Conservation (phyloP, 2,888 invertebrate genomes). For the Morpho helenor region DNA sequence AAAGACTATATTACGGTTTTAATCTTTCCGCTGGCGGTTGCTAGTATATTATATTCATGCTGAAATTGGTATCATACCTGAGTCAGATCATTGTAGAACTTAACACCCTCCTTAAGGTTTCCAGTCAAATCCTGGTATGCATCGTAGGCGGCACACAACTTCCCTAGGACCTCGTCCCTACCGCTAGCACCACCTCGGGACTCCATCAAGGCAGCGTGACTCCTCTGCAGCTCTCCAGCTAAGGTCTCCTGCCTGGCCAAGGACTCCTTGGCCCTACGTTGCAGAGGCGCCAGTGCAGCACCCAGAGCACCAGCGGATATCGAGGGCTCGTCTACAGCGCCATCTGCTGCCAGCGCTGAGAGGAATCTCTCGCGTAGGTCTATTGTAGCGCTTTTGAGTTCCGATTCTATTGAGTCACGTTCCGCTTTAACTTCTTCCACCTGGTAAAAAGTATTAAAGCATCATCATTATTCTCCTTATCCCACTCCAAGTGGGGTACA, state of each 20-base stretch:
- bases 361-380: slow-evolving; percentile 92
- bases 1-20: too few species aligned
- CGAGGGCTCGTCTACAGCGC: slow-evolving; percentile 90
- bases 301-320: slow-evolving; percentile 91
- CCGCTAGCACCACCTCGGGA: slow-evolving; percentile 82
- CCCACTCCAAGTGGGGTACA: too few species aligned
- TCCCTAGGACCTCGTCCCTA: slow-evolving; percentile 89
- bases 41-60: too few species aligned
- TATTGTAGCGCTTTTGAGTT: slow-evolving; percentile 81
- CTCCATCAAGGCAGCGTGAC: slow-evolving; percentile 78
- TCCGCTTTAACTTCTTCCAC: slow-evolving; percentile 93
- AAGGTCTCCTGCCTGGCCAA: slow-evolving; percentile 80
- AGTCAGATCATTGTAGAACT: slow-evolving; percentile 97
- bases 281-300: slow-evolving; percentile 86
- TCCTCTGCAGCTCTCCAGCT: slow-evolving; percentile 45
- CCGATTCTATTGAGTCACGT: slow-evolving; percentile 88
- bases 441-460: slow-evolving; percentile 29
- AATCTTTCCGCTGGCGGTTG: too few species aligned
- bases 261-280: slow-evolving; percentile 88
- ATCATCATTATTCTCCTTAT: too few species aligned
- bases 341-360: slow-evolving; percentile 90
- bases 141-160: slow-evolving; percentile 94
- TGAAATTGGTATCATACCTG: slow-evolving; percentile 66
- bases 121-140: slow-evolving; percentile 93
- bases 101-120: slow-evolving; percentile 96